Evolutionary conservation across 2,888 invertebrate species (phyloP), one percentile per base, ranked within the genome.

Genomic region (Chrysomela aeneicollis): DNA sequence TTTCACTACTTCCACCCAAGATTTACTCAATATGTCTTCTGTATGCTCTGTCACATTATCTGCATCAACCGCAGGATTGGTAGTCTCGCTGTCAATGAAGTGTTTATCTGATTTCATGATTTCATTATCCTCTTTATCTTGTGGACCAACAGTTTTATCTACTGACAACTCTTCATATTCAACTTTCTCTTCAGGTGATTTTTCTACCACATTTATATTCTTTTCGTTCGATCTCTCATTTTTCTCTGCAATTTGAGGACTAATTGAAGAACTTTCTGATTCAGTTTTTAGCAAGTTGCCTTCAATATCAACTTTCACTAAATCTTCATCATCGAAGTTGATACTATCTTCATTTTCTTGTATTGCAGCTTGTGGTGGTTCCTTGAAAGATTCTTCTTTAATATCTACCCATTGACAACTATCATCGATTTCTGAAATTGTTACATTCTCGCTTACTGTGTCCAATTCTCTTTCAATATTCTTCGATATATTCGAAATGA

Each of bases 401-500:
- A 53, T 26, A 1, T 32, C 6, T 2, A 59, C 32, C 59, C 59
- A 59, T 17, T 59, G 49, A 9, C 32, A 35, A 8, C 19, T 30
- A 35, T 59, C 59, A 17, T 50, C 50, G 17, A 22, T 42, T 60
- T 60, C 42, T 18, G 37, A 22, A 18, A 53, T 37, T n/a, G 49
- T 19, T 35, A 46, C 10, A n/a, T 22, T 19, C 21, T 65, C 26
- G 21, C 15, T 42, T n/a, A 42, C 42, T 3, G n/a, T 42, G 15
- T 57, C 57, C 18, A 57, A 46, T 15, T 46, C 46, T 30, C 30
- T 46, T 26, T 57, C 57, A 9, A 46, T 42, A 10, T 22, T 57
- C 18, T 26, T 46, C 21, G 26, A 65, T 9, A 64, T 64, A 58
- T 63, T 68, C 22, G 76, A 67, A 19, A 77, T 68, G 58, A 77